These are phyloP conservation scores for Nicator chloris DNA, from an alignment of 2,113 vertebrate genomes.

Conservation along the genomic window DNA sequence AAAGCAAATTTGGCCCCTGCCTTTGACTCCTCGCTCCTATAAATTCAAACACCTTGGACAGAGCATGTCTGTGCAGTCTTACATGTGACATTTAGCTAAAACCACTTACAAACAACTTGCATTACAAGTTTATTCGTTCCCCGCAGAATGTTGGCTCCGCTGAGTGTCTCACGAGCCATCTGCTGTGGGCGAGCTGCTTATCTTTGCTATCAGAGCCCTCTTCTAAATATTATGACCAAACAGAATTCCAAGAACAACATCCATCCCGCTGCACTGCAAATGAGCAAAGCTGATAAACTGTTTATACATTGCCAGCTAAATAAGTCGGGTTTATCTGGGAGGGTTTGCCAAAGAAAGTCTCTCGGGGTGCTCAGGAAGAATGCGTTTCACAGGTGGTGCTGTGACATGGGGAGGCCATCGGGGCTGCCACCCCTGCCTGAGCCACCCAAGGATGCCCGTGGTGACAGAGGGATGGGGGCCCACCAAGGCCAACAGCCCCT, in stretches of 20 bases:
- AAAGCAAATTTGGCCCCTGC: constrained; percentile 80
- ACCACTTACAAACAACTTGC: constrained; percentile 64
- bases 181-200: constrained; percentile 72
- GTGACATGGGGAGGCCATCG: background rate
- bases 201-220: constrained; percentile 74
- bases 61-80: constrained; percentile 68
- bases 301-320: constrained; percentile 73
- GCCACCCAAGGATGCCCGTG: background rate
- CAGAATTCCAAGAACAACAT: constrained; percentile 74
- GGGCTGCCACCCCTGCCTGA: background rate
- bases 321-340: constrained; percentile 71
- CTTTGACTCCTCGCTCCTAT: constrained; percentile 62
- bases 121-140: constrained; percentile 67
- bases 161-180: constrained; percentile 64
- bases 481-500: background rate
- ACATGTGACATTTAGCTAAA: constrained; percentile 70
- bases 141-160: constrained; percentile 68
- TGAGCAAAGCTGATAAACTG: constrained; percentile 74
- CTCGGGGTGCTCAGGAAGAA: constrained; percentile 56
- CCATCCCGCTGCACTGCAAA: constrained; percentile 70
- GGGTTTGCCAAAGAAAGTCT: constrained; percentile 61
- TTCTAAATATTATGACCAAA: constrained; percentile 81
- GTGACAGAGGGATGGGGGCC: background rate
- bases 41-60: constrained; percentile 72
- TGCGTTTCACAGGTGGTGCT: constrained; percentile 37